Evolutionary conservation across 2,113 vertebrate genomes (phyloP).

Genomic region (Plestiodon gilberti): DNA sequence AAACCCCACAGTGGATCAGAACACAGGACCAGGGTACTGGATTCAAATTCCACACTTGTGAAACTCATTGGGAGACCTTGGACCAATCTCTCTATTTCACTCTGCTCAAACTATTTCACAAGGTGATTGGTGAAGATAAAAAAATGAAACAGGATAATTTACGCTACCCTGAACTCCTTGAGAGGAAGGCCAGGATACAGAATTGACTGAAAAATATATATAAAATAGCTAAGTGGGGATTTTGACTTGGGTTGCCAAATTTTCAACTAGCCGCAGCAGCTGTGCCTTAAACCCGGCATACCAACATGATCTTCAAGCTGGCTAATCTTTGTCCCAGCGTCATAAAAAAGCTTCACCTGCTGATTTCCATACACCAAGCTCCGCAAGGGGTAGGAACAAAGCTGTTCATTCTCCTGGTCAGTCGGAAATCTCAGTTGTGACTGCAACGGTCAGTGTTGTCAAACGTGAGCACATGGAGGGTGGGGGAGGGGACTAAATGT

Average conservation of each 20-base stretch:
- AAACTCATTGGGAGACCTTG: background rate
- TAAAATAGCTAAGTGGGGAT: background rate
- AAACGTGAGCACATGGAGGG: background rate
- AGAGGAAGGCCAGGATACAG: background rate
- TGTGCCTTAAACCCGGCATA: background rate
- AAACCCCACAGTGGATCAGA: no score
- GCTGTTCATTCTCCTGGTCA: background rate
- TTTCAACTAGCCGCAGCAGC: background rate
- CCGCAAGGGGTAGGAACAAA: background rate
- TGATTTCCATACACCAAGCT: background rate
- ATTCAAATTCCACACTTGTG: background rate
- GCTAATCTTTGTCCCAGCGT: background rate
- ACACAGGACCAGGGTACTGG: background rate
- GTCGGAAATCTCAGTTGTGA: background rate
- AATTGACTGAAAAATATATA: background rate
- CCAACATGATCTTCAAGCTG: background rate
- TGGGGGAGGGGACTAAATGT: no score
- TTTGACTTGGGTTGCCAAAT: background rate
- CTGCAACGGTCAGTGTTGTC: no score
- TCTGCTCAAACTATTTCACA: background rate
- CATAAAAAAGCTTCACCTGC: background rate
- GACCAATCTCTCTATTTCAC: background rate
- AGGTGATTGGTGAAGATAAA: no score
- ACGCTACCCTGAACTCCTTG: background rate
- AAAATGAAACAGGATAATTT: no score